phyloP scores from a whole-genome alignment of 2,888 invertebrate genomes.

The Norana najaformis region DNA sequence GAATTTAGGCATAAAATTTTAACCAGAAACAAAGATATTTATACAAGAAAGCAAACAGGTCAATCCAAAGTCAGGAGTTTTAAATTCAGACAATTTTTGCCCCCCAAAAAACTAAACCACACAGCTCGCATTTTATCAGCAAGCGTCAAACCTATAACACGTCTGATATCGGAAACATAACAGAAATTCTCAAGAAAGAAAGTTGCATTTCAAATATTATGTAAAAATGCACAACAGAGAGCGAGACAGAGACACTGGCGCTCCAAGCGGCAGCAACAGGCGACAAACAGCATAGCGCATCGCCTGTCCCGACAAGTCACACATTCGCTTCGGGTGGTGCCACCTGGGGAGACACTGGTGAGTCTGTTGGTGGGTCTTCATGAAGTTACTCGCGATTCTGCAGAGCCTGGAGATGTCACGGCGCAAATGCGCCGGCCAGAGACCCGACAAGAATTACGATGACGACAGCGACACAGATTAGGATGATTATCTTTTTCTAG shows the following conservation, averaged over 20 bases:
- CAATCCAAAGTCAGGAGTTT: background rate
- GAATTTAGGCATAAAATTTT: background rate
- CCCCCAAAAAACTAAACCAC: background rate
- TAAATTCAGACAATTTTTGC: background rate
- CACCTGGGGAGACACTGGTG: background rate
- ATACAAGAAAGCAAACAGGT: background rate
- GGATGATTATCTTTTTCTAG: conserved; percentile 62
- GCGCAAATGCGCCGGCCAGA: conserved; percentile 83
- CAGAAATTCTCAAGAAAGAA: background rate
- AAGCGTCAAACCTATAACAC: background rate
- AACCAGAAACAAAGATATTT: background rate
- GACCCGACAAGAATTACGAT: conserved; percentile 75
- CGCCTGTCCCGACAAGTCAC: background rate
- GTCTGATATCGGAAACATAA: background rate
- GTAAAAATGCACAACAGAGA: background rate
- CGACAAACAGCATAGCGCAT: background rate
- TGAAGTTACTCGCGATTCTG: background rate
- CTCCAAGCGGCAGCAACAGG: background rate
- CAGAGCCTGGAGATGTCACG: background rate
- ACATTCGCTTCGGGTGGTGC: background rate
- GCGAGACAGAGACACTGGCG: background rate
- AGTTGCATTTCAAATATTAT: background rate
- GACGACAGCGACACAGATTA: conserved; percentile 58
- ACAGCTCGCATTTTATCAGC: too few species aligned
- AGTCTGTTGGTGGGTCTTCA: background rate